Conservation (phyloP, 2,888 invertebrate species). For the Hydrotaea diabolus region DNA sequence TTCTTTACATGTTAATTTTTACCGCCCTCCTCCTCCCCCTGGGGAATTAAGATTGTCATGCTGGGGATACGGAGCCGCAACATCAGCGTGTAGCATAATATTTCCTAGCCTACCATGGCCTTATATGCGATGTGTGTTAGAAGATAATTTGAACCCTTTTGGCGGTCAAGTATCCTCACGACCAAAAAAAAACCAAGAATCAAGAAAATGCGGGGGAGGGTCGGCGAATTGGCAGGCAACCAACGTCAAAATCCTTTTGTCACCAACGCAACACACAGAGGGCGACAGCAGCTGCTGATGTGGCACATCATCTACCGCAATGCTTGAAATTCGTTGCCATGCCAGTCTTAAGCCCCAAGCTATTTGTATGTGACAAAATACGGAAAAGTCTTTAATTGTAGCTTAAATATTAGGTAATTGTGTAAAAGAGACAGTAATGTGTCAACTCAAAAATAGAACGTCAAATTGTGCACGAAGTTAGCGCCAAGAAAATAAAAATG, state of each 20-base stretch:
- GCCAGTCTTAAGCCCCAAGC: too few species aligned
- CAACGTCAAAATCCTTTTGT: conserved; percentile 4
- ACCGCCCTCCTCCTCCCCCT: neutral
- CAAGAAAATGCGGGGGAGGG: neutral
- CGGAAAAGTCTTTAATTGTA: conserved; percentile 7
- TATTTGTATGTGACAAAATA: neutral
- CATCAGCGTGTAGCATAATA: neutral
- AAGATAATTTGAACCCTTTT: conserved; percentile 40
- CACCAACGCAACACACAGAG: neutral
- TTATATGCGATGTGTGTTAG: conserved; percentile 24
- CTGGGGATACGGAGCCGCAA: too few species aligned
- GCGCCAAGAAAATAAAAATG: too few species aligned
- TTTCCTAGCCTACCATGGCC: neutral
- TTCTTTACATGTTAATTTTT: neutral
- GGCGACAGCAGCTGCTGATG: neutral
- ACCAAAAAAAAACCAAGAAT: neutral
- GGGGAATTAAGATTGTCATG: neutral
- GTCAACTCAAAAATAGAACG: too few species aligned
- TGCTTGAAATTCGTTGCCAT: neutral
- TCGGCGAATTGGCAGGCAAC: conserved; percentile 14
- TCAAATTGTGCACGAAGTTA: too few species aligned
- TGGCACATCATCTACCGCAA: neutral
- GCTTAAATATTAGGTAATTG: conserved; percentile 4
- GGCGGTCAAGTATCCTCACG: conserved; percentile 29
- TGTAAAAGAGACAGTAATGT: neutral